Conservation (phyloP, 2,113 vertebrate genomes). For the Deroptyus accipitrinus region DNA sequence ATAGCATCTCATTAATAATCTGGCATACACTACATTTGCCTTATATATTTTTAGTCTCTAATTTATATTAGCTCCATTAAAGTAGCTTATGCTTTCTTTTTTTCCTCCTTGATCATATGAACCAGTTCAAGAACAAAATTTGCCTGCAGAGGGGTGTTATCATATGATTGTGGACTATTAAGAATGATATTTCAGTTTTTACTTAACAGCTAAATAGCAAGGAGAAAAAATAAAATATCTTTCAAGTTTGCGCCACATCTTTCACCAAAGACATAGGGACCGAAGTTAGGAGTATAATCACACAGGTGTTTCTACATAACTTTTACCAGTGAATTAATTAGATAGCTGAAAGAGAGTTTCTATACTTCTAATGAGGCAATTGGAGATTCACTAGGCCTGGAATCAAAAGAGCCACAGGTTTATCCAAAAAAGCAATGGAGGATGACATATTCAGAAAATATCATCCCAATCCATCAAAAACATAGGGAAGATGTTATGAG, state of each 20-base stretch:
- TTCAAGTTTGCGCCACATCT: neutral
- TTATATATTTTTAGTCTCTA: neutral
- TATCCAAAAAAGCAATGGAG: neutral
- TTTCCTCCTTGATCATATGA: neutral
- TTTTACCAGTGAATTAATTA: neutral
- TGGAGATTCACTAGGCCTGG: neutral
- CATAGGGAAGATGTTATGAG: neutral
- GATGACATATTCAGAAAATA: neutral
- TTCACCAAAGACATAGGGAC: neutral
- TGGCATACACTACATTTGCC: neutral
- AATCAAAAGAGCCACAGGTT: neutral
- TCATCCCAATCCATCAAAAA: neutral
- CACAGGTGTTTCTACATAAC: neutral
- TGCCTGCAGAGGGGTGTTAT: neutral
- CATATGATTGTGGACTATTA: neutral
- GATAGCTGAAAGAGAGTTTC: neutral
- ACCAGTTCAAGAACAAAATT: neutral
- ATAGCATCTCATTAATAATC: neutral
- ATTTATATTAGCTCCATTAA: neutral
- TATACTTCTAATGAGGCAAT: neutral
- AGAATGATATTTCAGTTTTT: neutral
- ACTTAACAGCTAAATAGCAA: neutral
- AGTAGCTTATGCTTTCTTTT: neutral
- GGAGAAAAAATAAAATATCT: neutral
- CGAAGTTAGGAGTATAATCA: neutral